These are phyloP conservation scores for Vireo altiloquus DNA, from an alignment of 2,113 vertebrate species.

Conservation along the genomic window DNA sequence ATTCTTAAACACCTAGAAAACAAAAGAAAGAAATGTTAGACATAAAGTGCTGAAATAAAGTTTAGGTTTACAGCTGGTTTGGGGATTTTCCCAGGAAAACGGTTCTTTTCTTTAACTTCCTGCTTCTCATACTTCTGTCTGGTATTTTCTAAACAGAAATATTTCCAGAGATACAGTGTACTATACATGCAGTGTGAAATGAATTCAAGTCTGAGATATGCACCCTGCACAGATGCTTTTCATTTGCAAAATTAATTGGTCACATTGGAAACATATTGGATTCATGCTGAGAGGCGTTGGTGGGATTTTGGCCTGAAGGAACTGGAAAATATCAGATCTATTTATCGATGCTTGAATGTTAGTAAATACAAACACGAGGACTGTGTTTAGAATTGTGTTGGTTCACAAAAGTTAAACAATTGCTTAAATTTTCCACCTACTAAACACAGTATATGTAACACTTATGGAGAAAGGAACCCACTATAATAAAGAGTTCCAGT, in stretches of 20 bases:
- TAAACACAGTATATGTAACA: neutral
- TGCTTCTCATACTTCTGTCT: neutral
- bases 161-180: neutral
- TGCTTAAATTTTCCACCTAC: neutral
- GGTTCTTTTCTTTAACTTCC: neutral
- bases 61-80: neutral
- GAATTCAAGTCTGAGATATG: neutral
- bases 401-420: neutral
- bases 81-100: accelerated
- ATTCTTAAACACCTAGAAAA: neutral
- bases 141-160: neutral
- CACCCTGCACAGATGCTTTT: neutral
- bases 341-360: neutral
- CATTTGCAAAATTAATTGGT: neutral
- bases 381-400: neutral
- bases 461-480: neutral
- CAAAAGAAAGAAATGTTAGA: neutral
- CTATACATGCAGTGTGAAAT: neutral
- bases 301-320: neutral
- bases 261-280: neutral
- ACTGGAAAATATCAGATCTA: neutral
- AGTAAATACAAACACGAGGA: neutral
- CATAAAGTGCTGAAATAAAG: neutral
- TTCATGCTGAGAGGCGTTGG: neutral
- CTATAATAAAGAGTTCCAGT: neutral